phyloP scores from a whole-genome alignment of 2,888 invertebrate genomes.

The Myathropa florea region DNA sequence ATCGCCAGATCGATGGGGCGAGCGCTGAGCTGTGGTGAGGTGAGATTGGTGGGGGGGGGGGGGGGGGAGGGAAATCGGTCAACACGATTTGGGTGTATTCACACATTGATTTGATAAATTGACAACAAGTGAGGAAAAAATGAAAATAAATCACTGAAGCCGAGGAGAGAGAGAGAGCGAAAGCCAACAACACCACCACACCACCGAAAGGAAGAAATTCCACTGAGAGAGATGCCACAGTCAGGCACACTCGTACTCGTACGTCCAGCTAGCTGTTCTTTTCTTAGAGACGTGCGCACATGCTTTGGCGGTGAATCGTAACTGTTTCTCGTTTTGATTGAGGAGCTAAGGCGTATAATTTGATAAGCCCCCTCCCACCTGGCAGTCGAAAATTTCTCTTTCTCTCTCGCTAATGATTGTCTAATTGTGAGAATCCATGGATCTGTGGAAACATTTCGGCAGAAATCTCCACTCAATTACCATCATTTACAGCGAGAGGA shows the following conservation, averaged over 20 bases:
- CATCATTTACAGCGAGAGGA: conserved; percentile 4
- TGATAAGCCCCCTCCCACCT: background rate
- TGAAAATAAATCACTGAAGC: conserved; percentile 41
- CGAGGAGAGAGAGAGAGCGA: background rate
- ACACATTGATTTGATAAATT: conserved; percentile 67
- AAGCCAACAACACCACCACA: too few species aligned
- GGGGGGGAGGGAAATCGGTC: conserved; percentile 29
- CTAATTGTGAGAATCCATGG: background rate
- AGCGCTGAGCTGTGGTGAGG: too few species aligned
- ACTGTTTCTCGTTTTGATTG: conserved; percentile 7
- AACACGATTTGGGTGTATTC: conserved; percentile 54
- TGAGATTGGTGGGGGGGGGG: too few species aligned
- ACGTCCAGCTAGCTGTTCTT: background rate
- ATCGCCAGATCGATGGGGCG: background rate
- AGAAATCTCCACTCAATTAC: conserved; percentile 7
- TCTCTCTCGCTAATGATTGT: background rate
- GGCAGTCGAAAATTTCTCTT: background rate
- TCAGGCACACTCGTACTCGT: too few species aligned
- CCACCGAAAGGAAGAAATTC: background rate
- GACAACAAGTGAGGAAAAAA: conserved; percentile 56
- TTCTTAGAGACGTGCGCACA: background rate
- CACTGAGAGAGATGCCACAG: background rate
- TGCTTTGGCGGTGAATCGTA: background rate
- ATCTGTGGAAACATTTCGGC: background rate
- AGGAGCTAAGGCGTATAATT: background rate